phyloP scores from a whole-genome alignment of 2,113 vertebrate species.

The Cyanoramphus novaezelandiae region DNA sequence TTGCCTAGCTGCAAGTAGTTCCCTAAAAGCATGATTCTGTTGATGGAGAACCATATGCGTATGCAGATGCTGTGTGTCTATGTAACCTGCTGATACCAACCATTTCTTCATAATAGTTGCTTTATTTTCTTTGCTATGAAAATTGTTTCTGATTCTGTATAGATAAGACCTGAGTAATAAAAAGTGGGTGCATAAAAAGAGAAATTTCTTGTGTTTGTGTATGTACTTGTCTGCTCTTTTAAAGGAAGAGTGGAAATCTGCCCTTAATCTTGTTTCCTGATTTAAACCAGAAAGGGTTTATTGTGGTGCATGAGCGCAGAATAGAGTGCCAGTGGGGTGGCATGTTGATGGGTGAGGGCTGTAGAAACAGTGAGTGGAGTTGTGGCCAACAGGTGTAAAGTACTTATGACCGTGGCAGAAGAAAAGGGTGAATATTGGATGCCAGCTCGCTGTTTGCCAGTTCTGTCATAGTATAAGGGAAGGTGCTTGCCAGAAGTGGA shows the following conservation, averaged over 20 bases:
- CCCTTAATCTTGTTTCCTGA: neutral
- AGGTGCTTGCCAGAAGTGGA: conserved; percentile 6
- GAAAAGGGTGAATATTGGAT: neutral
- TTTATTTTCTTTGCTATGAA: conserved; percentile 22
- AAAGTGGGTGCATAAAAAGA: neutral
- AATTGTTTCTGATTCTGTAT: neutral
- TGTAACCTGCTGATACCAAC: conserved; percentile 65
- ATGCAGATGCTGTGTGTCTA: conserved; percentile 66
- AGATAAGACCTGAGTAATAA: neutral
- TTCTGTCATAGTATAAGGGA: neutral
- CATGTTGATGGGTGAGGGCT: neutral
- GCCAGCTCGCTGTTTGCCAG: neutral
- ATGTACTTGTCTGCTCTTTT: neutral
- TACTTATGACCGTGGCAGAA: neutral
- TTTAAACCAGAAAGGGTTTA: neutral
- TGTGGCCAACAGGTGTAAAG: neutral
- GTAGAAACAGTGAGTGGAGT: neutral
- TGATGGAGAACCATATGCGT: conserved; percentile 59
- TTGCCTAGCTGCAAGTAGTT: conserved; percentile 67
- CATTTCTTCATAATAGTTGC: conserved; percentile 14
- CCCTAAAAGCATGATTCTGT: conserved; percentile 63
- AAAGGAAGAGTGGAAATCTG: neutral
- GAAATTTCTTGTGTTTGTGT: neutral
- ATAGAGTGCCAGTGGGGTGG: neutral
- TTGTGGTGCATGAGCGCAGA: neutral